Base-by-base conservation (phyloP, 92 coral and sea anemone genomes). In the Galaxea fascicularis region DNA sequence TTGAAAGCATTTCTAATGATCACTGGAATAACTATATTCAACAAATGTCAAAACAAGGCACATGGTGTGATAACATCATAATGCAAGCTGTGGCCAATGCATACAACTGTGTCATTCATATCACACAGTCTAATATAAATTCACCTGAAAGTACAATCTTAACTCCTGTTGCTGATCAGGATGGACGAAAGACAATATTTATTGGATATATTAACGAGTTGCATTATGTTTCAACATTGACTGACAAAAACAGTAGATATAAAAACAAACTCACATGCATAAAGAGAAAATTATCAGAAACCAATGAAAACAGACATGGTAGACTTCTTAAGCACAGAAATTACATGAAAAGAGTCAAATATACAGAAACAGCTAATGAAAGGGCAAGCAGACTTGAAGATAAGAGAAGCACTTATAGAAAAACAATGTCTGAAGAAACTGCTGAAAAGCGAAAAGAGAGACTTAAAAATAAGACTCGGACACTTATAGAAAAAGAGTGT, bases 71-170 rank as follows among this genome's bases (percentile, higher is more conserved):
- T 62, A 80, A 87, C 65, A 80, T 87, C 26, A 87, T 79, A 24
- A 76, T 85, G 26, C 75, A 79, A 35, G 90, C 90, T 60, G 91
- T 87, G 30, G 91, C 91, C 25, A 87, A 87, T 81, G 91, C 91
- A 22, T 65, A 65, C 29, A 71, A 74, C 82, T 87, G 87, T 62
- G 81, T 76, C 39, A 87, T 87, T 72, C 82, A 87, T 45, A 87
- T 87, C 54, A 87, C 87, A 65, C 76, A 87, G 41, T 75, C 88
- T 63, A 75, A 65, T 65, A 49, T 75, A 26, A 44, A 74, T 59
- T 74, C 73, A 74, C 65, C 63, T 28, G 70, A 86, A 30, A 73
- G 79, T 66, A 82, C 66, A 51, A 21, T 82, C n/a, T 25, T 82
- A 21, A 72, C 72, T 71, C 80, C 87, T 72, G 72, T 71, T 71